Percentiles rank a stretch among this genome's conserved stretches.
phyloP scores from a whole-genome alignment of 2,888 invertebrate species.

The Linnaemya vulpina region DNA sequence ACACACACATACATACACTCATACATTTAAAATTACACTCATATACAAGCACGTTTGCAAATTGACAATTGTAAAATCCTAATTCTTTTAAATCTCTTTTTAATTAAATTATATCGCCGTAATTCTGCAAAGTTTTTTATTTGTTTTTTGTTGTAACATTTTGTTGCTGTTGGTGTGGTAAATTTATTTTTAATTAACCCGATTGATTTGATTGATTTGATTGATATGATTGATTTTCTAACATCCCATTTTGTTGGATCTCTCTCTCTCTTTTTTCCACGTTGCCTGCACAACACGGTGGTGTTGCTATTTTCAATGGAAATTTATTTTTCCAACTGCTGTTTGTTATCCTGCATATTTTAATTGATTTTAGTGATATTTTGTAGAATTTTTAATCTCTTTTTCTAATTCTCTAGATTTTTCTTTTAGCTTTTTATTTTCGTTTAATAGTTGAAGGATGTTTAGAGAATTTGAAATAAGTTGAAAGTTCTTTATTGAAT shows the following conservation, averaged over 20 bases:
- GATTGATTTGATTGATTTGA: conserved; percentile 48
- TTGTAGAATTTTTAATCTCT: background rate
- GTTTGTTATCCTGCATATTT: background rate
- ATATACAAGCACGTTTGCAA: background rate
- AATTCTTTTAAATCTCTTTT: conserved; percentile 19
- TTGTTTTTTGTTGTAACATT: background rate
- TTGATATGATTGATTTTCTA: conserved; percentile 54
- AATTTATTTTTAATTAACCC: conserved; percentile 51
- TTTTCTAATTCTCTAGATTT: background rate
- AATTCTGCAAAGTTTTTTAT: conserved; percentile 1
- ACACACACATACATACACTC: background rate
- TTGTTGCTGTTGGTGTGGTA: conserved; percentile 36
- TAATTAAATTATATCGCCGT: conserved; percentile 17
- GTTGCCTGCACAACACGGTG: background rate
- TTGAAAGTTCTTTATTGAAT: background rate
- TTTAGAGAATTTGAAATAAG: background rate
- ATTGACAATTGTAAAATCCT: background rate
- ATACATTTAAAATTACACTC: too few relatives aligned
- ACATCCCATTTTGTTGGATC: conserved; percentile 5
- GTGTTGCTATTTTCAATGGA: background rate
- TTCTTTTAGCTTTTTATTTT: background rate
- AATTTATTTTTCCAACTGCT: background rate
- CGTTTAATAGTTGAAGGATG: background rate
- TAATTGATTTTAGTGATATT: conserved; percentile 31
- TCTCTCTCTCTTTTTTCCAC: background rate